These are phyloP conservation scores for Arctia plantaginis DNA, from an alignment of 2,888 invertebrate species.

Conservation along the genomic window DNA sequence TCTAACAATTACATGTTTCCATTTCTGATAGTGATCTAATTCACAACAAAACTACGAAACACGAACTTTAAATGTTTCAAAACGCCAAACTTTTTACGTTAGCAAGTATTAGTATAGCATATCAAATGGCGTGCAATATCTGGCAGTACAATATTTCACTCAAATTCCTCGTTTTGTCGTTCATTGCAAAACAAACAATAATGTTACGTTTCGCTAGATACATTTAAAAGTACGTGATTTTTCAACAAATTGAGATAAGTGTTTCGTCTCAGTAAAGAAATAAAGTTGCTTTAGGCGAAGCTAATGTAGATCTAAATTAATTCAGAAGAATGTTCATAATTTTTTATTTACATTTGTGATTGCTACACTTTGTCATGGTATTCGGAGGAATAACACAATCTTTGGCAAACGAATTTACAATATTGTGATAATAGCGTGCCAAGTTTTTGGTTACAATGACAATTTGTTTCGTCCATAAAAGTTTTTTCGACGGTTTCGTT, in stretches of 20 bases:
- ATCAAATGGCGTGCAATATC: background rate
- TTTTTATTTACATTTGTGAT: conserved; percentile 27
- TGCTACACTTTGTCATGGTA: conserved; percentile 12
- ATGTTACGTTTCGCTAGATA: background rate
- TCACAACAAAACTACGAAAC: too few species aligned
- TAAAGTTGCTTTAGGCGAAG: background rate
- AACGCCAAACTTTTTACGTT: too few species aligned
- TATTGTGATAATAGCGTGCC: conserved; percentile 10
- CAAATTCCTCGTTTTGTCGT: background rate
- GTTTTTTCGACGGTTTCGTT: background rate
- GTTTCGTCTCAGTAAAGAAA: background rate
- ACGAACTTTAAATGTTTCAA: too few species aligned
- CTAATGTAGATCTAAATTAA: conserved; percentile 26
- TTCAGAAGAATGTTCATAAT: conserved; percentile 17
- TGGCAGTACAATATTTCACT: background rate
- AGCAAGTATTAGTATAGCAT: too few species aligned
- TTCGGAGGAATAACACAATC: background rate
- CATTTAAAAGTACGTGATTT: background rate
- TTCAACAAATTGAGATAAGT: background rate
- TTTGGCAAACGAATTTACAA: conserved; percentile 13
- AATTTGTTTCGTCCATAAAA: background rate
- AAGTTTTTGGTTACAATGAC: conserved; percentile 12
- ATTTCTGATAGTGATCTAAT: too few species aligned
- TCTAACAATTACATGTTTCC: too few species aligned
- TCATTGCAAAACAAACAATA: background rate